Base-by-base conservation (phyloP, 2,113 vertebrate species). In the Formicarius rufipectus region DNA sequence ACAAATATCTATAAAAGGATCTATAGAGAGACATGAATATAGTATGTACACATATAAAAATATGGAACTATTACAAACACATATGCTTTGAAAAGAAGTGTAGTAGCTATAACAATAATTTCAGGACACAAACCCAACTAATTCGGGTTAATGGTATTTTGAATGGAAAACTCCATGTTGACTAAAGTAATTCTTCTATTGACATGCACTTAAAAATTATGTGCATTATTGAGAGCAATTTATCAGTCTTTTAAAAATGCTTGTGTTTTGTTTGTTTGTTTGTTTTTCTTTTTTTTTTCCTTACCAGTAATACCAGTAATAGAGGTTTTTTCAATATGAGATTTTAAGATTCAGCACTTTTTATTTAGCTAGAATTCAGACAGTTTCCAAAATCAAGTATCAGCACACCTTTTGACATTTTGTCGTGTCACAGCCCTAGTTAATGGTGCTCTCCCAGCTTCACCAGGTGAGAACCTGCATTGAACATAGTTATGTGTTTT, bases 11-110 rank as follows among this genome's bases (percentile, higher is more conserved):
- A 52, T 7, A 58, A 66, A 69, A 62, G 4, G n/a, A 53, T 23
- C 42, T 19, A 44, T 7, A 47, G 1, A 31, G 0, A 77, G 10
- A 75, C 0, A 35, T 2, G 20, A 22, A 28, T 40, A 45, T 12
- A 78, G 39, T 23, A 50, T 6, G 9, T 28, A 42, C 3, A 24
- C 11, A 28, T 39, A 69, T 21, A 63, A 64, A 79, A 90, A 72
- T n/a, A 58, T 3, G 1, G 22, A 56, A 45, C 6, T 64, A 44
- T 42, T 72, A 52, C 9, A 72, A 74, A 80, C 3, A 25, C 27
- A 33, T 28, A 17, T 6, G 19, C 21, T 87, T 77, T 68, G 37
- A 58, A 86, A 89, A 52, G 9, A 91, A 82, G 82, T 12, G 10
- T 21, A 69, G 31, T 7, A 66, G 12, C 10, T 83, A 1, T 28